Evolutionary conservation across 2,888 invertebrate genomes (phyloP), one percentile per base, ranked within the genome.

Genomic region (Plutella xylostella): DNA sequence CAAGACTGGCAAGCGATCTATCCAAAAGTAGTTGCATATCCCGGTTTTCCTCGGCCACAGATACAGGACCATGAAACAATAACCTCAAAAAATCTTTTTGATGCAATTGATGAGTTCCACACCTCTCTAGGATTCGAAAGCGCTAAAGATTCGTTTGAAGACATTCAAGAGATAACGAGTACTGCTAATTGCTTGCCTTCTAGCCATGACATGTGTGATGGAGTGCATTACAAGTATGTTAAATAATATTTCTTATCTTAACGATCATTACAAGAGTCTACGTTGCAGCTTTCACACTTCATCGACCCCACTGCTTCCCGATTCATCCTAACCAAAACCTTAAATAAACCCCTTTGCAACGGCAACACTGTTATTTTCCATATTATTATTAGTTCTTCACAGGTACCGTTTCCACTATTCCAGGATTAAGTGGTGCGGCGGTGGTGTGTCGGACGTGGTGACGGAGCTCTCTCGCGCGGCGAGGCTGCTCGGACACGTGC

Each of bases 141-240:
- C 28, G 87, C 89, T 59, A 80, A 82, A 2, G 78, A 86, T 48
- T 79, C 86, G 1, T 91, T 89, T 61, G 84, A 88, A 66, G 72
- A 73, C 47, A 84, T 91, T 18, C 82, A 77, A 47, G 88, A 88
- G 52, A 88, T 89, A 0, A 70, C 68, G 48, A 80, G 86, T 28
- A 73, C 87, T 21, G 85, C 88, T 0, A 85, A 89, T 43, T 91
- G 91, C 52, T 85, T 89, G 55, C 89, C 90, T 0, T 88, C 89
- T 1, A 90, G 90, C 45, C 90, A 90, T 84, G 90, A 91, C 56
- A 89, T 91, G 76, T 88, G 87, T 55, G 87, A 90, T 58, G 85
- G 86, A 31, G 61, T 85, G 38, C 87, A 90, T 64, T 90, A 88
- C 65, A 86, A 89, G 90, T 86, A 65, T 65, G 56, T 53, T 14